Conservation (phyloP, 2,113 vertebrate genomes). For the Genyomyrus donnyi region DNA sequence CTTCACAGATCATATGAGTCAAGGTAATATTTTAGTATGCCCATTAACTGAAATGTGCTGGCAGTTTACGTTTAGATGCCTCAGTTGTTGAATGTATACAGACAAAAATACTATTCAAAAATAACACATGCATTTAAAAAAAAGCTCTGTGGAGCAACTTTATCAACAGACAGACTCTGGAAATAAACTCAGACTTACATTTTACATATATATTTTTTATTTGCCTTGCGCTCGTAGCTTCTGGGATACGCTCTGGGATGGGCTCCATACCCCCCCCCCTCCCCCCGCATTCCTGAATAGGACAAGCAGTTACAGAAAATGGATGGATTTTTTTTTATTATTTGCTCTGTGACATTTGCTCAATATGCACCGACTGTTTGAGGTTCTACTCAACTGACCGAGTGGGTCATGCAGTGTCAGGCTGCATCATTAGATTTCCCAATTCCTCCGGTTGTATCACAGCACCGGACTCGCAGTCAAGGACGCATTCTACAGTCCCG, state of each 20-base stretch:
- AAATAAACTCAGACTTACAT: not conserved
- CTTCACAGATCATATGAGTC: slow-evolving; percentile 6
- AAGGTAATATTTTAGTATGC: not conserved
- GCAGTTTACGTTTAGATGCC: not conserved
- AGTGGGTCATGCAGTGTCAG: not conserved
- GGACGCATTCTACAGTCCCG: not conserved
- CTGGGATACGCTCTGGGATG: not conserved
- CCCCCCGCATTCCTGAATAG: not conserved
- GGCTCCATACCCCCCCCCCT: not conserved
- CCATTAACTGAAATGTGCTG: not conserved
- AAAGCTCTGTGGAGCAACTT: not conserved
- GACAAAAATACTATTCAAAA: not conserved
- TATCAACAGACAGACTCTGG: not conserved
- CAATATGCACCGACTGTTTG: not conserved
- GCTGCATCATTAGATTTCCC: not conserved
- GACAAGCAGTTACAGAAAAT: not conserved
- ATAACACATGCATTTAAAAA: not conserved
- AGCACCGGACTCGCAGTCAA: not conserved
- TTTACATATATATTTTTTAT: not conserved
- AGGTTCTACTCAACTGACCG: not conserved
- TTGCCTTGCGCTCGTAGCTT: not conserved
- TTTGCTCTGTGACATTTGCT: not conserved
- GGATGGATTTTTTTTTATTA: not conserved
- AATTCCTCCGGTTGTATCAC: not conserved
- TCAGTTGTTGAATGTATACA: not conserved